Conservation (phyloP, 2,888 invertebrate species). For the Drosophila tanythrix region DNA sequence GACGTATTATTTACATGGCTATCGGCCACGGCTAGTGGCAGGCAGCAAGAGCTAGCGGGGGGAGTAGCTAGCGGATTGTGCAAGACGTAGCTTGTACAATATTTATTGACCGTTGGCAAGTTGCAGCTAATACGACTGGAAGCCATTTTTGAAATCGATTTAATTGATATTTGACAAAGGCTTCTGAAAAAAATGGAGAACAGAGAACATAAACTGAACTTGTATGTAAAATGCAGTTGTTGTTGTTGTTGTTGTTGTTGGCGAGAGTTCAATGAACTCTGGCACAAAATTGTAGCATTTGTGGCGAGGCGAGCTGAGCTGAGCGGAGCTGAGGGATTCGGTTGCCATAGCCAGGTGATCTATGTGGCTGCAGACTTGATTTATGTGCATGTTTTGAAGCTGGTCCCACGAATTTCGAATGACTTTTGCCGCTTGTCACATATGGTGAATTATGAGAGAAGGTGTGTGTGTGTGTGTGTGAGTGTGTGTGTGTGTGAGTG, state of each 20-base stretch:
- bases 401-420: slow-evolving; percentile 52
- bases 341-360: slow-evolving; percentile 48
- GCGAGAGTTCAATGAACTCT: slow-evolving; percentile 42
- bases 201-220: slow-evolving; percentile 16
- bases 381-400: slow-evolving; percentile 64
- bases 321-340: background rate
- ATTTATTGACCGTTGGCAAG: slow-evolving; percentile 36
- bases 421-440: slow-evolving; percentile 55
- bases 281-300: slow-evolving; percentile 10
- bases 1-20: slow-evolving; percentile 53
- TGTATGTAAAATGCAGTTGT: slow-evolving; percentile 11
- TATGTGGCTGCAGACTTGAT: slow-evolving; percentile 58
- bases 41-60: background rate
- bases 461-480: background rate
- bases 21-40: slow-evolving; percentile 9
- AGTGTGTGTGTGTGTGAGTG: slow-evolving; percentile 3
- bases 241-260: background rate
- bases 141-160: slow-evolving; percentile 25
- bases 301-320: background rate
- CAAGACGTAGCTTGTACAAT: slow-evolving; percentile 19
- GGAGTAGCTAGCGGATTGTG: background rate
- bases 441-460: slow-evolving; percentile 50
- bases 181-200: slow-evolving; percentile 27
- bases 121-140: slow-evolving; percentile 25
- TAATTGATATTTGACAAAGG: slow-evolving; percentile 50